Conservation (phyloP, 2,113 vertebrate genomes). For the Xenopus laevis region DNA sequence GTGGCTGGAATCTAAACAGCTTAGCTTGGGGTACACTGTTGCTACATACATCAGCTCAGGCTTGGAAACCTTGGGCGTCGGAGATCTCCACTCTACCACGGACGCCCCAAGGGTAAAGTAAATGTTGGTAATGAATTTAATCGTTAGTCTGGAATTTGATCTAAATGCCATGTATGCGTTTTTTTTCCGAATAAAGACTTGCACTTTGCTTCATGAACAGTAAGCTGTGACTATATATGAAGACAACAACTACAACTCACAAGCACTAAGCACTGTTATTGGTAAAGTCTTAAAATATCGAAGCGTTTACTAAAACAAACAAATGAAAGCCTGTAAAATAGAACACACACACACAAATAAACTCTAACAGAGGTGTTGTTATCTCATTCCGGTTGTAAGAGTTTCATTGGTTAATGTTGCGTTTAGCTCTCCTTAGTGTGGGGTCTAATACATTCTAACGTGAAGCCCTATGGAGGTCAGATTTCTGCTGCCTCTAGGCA, state of each 20-base stretch:
- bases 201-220: conserved; percentile 82
- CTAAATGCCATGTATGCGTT: conserved; percentile 68
- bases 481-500: conserved; percentile 77
- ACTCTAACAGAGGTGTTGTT: conserved; percentile 59
- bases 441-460: conserved; percentile 52
- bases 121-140: conserved; percentile 60
- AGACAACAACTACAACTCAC: conserved; percentile 98
- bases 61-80: conserved; percentile 47
- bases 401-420: conserved; percentile 53
- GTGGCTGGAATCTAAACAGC: conserved; percentile 61
- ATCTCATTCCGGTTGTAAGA: conserved; percentile 45
- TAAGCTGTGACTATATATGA: conserved; percentile 96
- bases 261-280: conserved; percentile 78
- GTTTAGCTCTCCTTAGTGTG: conserved; percentile 45
- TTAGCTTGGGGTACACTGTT: conserved; percentile 63
- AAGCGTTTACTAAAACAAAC: conserved; percentile 75
- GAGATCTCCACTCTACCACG: background rate
- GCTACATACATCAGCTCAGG: conserved; percentile 77
- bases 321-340: conserved; percentile 62
- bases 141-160: conserved; percentile 66
- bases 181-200: conserved; percentile 32
- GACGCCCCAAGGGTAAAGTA: conserved; percentile 31
- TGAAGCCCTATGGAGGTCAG: conserved; percentile 74
- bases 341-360: conserved; percentile 49
- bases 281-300: conserved; percentile 92